These are phyloP conservation scores for Chaenogobius annularis DNA, from an alignment of 2,113 vertebrate species.

Conservation along the genomic window DNA sequence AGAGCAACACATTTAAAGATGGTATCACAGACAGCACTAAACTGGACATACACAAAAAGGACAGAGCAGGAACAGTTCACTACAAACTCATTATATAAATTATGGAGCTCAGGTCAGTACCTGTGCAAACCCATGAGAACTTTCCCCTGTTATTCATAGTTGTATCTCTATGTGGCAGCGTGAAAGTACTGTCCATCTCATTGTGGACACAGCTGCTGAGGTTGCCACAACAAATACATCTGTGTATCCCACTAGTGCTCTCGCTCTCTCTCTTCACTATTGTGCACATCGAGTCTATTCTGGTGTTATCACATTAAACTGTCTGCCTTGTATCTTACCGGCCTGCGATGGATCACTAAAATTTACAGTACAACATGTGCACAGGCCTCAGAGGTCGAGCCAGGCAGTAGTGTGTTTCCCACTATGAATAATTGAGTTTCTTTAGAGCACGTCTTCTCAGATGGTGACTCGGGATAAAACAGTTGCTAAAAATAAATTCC, in stretches of 20 bases:
- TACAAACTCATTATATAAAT: too few species aligned
- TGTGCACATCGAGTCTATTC: conserved; percentile 2
- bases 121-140: neutral
- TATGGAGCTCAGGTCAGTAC: too few species aligned
- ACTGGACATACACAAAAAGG: too few species aligned
- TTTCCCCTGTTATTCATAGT: neutral
- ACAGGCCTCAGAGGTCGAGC: conserved; percentile 5
- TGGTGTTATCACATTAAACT: conserved; percentile 35
- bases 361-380: conserved; percentile 19
- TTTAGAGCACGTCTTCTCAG: conserved; percentile 23
- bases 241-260: neutral
- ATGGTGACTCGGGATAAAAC: conserved; percentile 33
- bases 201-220: conserved; percentile 5
- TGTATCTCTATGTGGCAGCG: too few species aligned
- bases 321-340: conserved; percentile 10
- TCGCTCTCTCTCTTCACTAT: neutral
- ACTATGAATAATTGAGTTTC: conserved; percentile 53
- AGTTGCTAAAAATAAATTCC: conserved; percentile 30
- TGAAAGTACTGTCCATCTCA: conserved; percentile 1
- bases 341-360: conserved; percentile 14
- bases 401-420: conserved; percentile 1
- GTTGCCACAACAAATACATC: conserved; percentile 64
- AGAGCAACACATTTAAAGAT: too few species aligned
- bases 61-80: too few species aligned
- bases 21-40: too few species aligned